Evolutionary conservation across 2,888 invertebrate genomes (phyloP), one percentile per base, ranked within the genome.

Genomic region (Synanthedon formicaeformis): DNA sequence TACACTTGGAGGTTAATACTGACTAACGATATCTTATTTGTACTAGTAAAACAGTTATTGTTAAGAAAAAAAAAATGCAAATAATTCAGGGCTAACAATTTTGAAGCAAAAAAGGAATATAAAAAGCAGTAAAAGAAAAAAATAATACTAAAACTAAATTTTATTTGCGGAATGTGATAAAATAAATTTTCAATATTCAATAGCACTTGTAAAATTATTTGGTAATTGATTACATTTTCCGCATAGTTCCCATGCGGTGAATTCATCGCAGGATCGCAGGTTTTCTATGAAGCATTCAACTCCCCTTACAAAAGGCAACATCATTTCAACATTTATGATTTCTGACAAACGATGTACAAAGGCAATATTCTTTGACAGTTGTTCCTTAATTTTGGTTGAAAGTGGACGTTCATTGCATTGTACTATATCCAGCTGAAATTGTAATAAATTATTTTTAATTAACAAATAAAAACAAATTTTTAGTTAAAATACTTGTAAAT

Each of bases 181-280:
- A 55, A 56, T 54, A 53, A 57, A 54, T 53, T 79, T 34, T 34
- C 71, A 87, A 72, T 85, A 87, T 60, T 87, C 84, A 62, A 86
- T 85, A 66, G 83, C 78, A 71, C 69, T 80, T 60, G 80, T 82
- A 56, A 88, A 88, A 58, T 83, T 83, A 61, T 86, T 82, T 61
- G 88, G 85, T 68, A 80, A 54, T 60, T 85, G 81, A 55, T 75
- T 72, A 53, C 78, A 75, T 65, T 81, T 84, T 50, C 85, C 79
- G 60, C 83, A 78, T 2, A 84, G 65, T 57, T 81, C 82, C 88
- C 88, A 88, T 50, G 88, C 88, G 59, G 85, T 84, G 58, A 81
- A 85, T 57, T 88, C 87, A 63, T 84, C 86, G 58, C 79, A 75
- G 18, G 82, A 74, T 41, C 88, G 70, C 16, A 88, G 68, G 60